phyloP scores from a whole-genome alignment of 2,797 vertebrate species.

The Catamblyrhynchus diadema region DNA sequence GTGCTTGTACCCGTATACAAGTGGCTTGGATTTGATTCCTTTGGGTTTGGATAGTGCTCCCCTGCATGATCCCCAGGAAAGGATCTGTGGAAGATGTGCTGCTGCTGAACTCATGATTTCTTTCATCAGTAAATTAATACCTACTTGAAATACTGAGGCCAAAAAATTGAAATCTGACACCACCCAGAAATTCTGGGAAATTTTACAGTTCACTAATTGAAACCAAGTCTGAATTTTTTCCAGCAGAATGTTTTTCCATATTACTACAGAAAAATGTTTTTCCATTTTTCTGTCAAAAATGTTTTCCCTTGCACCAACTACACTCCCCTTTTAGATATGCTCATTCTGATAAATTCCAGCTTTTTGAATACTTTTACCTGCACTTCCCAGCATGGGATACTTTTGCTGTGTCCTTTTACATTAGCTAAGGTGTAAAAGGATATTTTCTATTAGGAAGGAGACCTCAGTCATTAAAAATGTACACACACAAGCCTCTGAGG shows the following conservation, averaged over 20 bases:
- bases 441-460: neutral
- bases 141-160: neutral
- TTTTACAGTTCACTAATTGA: neutral
- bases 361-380: neutral
- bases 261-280: neutral
- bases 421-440: neutral
- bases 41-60: neutral
- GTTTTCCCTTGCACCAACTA: neutral
- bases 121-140: neutral
- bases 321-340: neutral
- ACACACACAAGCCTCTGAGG: neutral
- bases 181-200: neutral
- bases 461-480: neutral
- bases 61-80: neutral
- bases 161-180: neutral
- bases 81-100: neutral
- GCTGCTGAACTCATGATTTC: neutral
- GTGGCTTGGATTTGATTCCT: neutral
- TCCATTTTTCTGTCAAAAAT: neutral
- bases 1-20: rapidly evolving
- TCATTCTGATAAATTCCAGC: neutral
- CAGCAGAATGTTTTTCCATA: neutral
- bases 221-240: neutral
- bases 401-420: neutral
- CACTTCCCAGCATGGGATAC: neutral